Conservation (phyloP, 2,888 invertebrate genomes). For the Branchellion lobata region DNA sequence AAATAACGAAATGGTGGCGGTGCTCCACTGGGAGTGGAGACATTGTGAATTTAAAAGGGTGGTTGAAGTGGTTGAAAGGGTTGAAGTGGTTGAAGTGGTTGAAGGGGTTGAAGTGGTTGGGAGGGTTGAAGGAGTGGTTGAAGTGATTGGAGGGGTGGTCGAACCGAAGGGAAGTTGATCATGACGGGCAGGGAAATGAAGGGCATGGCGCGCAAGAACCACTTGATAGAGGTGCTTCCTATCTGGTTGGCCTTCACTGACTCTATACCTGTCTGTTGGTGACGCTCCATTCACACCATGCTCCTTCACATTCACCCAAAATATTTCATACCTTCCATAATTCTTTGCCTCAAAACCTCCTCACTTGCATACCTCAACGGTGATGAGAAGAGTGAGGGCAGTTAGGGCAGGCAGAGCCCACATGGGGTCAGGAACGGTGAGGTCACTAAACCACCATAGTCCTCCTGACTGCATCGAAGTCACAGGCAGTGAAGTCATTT, state of each 20-base stretch:
- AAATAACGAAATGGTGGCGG: no score
- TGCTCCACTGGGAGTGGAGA: no score
- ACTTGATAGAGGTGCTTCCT: constrained; percentile 69
- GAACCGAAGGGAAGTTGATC: constrained; percentile 79
- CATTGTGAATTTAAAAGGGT: no score
- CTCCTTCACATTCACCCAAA: background rate
- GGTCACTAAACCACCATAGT: constrained; percentile 85
- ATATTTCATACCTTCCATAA: no score
- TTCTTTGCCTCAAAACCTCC: no score
- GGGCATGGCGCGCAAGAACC: constrained; percentile 75
- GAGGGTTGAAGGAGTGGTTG: no score
- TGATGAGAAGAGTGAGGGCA: constrained; percentile 76
- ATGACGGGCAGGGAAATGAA: constrained; percentile 79
- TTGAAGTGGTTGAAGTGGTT: no score
- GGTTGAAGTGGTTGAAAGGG: no score
- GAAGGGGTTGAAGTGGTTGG: constrained; percentile 32
- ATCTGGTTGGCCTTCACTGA: constrained; percentile 60
- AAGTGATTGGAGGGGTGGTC: constrained; percentile 53
- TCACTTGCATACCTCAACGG: constrained; percentile 78
- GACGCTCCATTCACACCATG: no score
- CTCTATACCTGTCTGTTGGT: constrained; percentile 73
- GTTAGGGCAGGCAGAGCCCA: constrained; percentile 83
- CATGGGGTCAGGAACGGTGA: constrained; percentile 85
- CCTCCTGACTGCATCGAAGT: constrained; percentile 80
- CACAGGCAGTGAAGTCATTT: constrained; percentile 86